Base-by-base conservation (phyloP, 2,797 vertebrate genomes). In the Salmo trutta region DNA sequence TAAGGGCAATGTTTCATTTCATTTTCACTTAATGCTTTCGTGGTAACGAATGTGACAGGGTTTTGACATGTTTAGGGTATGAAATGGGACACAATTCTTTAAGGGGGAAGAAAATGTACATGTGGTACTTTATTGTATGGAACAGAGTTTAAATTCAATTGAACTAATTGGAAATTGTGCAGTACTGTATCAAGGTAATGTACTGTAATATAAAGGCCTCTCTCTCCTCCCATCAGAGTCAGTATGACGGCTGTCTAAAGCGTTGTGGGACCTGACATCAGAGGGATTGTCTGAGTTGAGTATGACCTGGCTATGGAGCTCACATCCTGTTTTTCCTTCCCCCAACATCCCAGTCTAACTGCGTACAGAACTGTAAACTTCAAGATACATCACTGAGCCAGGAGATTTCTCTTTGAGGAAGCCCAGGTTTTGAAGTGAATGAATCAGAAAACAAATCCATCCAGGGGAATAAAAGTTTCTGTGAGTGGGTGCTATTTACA, bases 261-360 rank as follows among this genome's bases (percentile, higher is more conserved):
- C 83, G 75, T 59, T 82, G 70, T 79, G 83, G 83, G 83, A 82
- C 70, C 71, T 47, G 41, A 47, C 41, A 68, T 69, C 52, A 51
- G 24, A 78, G 65, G 75, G 68, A 75, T 56, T 73, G 53, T 59
- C 36, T 59, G 52, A 14, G 66, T 66, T 69, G 5, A 73, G 74
- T 74, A 68, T 83, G 77, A 77, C 75, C 77, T 77, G 71, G 67
- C 66, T 74, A 71, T 68, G 75, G 77, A 77, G 29, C 29, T 76
- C 76, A 77, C 75, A 75, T 77, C 71, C 62, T 78, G 52, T n/a
- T 56, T 36, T 74, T 72, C 62, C 62, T 27, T 36, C 36, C 27
- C 66, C 56, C n/a, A 74, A 24, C 71, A 73, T 15, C 68, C 74
- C n/a, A 19, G 7, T 59, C 56, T 21, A 66, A 27, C 27, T 66